Conservation (phyloP, 2,797 vertebrate species). For the Coregonus sp. region DNA sequence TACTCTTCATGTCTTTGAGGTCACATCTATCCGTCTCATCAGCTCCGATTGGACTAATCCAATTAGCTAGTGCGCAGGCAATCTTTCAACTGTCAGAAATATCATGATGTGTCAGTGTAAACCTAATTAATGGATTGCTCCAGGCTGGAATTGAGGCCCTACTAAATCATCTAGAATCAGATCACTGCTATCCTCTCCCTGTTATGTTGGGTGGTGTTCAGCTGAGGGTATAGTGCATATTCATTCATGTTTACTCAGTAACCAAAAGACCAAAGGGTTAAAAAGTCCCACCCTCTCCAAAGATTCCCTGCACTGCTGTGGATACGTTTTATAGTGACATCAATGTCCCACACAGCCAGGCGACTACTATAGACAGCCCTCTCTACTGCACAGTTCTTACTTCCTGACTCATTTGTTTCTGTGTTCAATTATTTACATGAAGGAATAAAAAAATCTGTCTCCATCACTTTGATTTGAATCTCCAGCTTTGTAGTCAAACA, state of each 20-base stretch:
- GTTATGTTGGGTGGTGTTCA: constrained; percentile 40
- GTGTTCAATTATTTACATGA: constrained; percentile 63
- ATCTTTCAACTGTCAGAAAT: constrained; percentile 72
- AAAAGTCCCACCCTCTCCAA: constrained; percentile 58
- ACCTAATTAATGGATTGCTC: constrained; percentile 65
- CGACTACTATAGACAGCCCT: constrained; percentile 60
- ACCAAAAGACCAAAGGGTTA: constrained; percentile 60
- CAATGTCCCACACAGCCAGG: constrained; percentile 76
- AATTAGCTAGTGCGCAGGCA: constrained; percentile 62
- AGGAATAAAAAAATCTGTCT: constrained; percentile 64
- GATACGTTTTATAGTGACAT: constrained; percentile 78
- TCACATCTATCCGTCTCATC: constrained; percentile 61
- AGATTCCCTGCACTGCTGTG: constrained; percentile 72
- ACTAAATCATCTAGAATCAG: constrained; percentile 47
- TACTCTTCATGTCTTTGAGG: constrained; percentile 33
- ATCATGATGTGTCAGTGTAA: constrained; percentile 67
- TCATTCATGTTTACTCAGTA: constrained; percentile 53
- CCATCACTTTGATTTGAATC: constrained; percentile 48
- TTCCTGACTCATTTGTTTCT: constrained; percentile 50
- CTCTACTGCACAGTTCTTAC: constrained; percentile 53
- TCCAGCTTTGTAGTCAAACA: constrained; percentile 48
- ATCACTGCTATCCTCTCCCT: constrained; percentile 16
- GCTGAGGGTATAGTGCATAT: constrained; percentile 57
- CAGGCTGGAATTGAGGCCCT: constrained; percentile 55
- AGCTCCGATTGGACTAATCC: constrained; percentile 66